phyloP scores from a whole-genome alignment of 2,888 invertebrate species.

The Mesochorus sp. region DNA sequence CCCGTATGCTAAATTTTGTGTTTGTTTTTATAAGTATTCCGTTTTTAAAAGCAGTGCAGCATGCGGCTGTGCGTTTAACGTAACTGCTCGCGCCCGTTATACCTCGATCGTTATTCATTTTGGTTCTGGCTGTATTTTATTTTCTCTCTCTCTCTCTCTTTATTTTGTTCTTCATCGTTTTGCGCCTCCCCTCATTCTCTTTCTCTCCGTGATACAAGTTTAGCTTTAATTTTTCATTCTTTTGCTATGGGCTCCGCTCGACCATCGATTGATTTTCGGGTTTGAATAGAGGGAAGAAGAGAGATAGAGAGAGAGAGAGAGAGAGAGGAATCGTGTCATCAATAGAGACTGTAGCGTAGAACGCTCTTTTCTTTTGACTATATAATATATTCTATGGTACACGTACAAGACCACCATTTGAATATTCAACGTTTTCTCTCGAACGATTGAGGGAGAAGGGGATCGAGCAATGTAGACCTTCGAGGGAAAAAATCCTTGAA shows the following conservation, averaged over 20 bases:
- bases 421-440: constrained; percentile 47
- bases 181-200: background rate
- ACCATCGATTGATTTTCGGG: constrained; percentile 24
- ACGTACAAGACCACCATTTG: constrained; percentile 29
- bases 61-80: background rate
- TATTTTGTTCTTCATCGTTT: background rate
- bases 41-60: background rate
- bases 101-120: constrained; percentile 26
- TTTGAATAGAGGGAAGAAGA: background rate
- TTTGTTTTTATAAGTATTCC: no score
- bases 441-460: constrained; percentile 20
- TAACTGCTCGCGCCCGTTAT: constrained; percentile 20
- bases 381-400: constrained; percentile 22
- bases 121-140: background rate
- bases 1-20: no score
- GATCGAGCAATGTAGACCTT: no score
- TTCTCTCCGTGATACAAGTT: constrained; percentile 8
- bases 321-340: background rate
- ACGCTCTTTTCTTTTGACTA: constrained; percentile 5
- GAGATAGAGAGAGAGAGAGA: background rate
- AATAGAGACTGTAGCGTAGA: background rate
- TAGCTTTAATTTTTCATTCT: constrained; percentile 24
- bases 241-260: constrained; percentile 1
- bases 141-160: background rate
- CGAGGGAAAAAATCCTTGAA: constrained; percentile 3